Evolutionary conservation across 2,888 invertebrate genomes (phyloP).

Genomic region (Odontocerum albicorne): DNA sequence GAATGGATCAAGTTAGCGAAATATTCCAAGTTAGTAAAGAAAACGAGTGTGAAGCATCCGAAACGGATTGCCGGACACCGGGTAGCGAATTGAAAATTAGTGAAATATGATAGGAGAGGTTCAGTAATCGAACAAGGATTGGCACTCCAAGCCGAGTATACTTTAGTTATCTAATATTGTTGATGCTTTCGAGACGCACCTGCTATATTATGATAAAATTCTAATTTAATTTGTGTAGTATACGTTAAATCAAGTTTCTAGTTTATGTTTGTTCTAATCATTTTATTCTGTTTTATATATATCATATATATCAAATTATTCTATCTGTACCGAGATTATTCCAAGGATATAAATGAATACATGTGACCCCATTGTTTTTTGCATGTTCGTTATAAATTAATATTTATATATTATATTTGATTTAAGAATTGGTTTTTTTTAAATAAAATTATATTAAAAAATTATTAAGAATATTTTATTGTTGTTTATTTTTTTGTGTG

Average conservation of each 20-base stretch:
- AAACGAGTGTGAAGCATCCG: not conserved
- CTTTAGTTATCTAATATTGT: too few relatives aligned
- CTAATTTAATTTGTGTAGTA: too few relatives aligned
- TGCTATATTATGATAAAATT: too few relatives aligned
- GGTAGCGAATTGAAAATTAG: conserved; percentile 8
- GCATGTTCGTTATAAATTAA: conserved; percentile 12
- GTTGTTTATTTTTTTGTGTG: conserved; percentile 16
- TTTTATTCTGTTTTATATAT: conserved; percentile 14
- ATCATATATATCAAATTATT: too few relatives aligned
- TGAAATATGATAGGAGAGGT: too few relatives aligned
- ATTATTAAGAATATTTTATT: conserved; percentile 22
- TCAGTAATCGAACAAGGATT: too few relatives aligned
- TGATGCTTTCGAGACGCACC: conserved; percentile 2
- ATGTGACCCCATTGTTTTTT: conserved; percentile 6
- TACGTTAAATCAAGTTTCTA: conserved; percentile 1
- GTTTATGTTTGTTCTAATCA: conserved; percentile 13
- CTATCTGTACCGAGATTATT: conserved; percentile 11
- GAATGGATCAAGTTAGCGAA: not conserved
- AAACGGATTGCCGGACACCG: not conserved
- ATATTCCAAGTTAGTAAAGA: not conserved
- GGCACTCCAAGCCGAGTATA: too few relatives aligned
- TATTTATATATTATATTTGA: conserved; percentile 19
- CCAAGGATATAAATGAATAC: conserved; percentile 4
- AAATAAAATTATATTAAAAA: conserved; percentile 18
- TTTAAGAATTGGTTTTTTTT: conserved; percentile 17